These are phyloP conservation scores for Sminthurinus signatus DNA, from an alignment of 1,140 invertebrate genomes.

Conservation along the genomic window DNA sequence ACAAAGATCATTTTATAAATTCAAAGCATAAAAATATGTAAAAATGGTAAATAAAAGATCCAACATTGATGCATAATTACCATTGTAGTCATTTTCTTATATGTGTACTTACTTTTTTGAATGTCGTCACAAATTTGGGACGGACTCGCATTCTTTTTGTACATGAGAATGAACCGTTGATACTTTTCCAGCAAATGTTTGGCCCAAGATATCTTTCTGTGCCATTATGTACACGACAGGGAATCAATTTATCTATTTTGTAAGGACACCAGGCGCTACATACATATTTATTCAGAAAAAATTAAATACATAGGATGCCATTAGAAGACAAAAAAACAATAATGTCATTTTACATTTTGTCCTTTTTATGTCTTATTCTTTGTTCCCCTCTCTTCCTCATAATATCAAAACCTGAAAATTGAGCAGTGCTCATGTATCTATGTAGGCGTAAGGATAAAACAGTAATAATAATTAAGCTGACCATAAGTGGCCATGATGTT, in stretches of 20 bases:
- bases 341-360: background rate
- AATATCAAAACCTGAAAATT: no score
- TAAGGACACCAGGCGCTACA: constrained; percentile 33
- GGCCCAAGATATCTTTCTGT: constrained; percentile 29
- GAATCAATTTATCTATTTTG: constrained; percentile 24
- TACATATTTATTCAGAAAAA: background rate
- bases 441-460: background rate
- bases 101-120: no score
- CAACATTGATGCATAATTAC: no score
- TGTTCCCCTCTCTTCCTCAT: no score
- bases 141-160: constrained; percentile 22
- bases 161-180: constrained; percentile 25
- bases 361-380: background rate
- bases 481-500: no score
- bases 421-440: no score
- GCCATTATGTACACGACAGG: constrained; percentile 30
- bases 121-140: constrained; percentile 26
- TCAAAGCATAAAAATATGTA: no score
- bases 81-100: no score
- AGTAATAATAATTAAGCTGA: background rate
- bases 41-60: no score
- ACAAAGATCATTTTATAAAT: no score
- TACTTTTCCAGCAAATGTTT: constrained; percentile 29
- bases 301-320: background rate
- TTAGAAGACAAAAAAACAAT: background rate